Percentiles rank a stretch among this genome's conserved stretches.
These are phyloP conservation scores for Anoplolepis gracilipes DNA, from an alignment of 1,140 invertebrate genomes.

Conservation along the genomic window DNA sequence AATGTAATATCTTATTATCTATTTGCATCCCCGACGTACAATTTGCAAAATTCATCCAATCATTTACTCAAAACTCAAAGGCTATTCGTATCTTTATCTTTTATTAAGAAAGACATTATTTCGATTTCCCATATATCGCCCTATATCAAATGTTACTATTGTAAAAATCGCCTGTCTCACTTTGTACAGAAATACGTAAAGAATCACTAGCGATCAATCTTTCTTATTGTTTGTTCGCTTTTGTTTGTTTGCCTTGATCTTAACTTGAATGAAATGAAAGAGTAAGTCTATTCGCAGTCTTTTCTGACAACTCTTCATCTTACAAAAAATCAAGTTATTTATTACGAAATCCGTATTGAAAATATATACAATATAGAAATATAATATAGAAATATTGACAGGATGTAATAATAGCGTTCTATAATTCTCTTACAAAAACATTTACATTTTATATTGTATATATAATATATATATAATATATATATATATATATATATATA, in stretches of 20 bases:
- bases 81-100: not conserved
- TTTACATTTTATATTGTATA: too few relatives aligned
- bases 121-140: slow-evolving; percentile 68
- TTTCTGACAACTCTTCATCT: not conserved
- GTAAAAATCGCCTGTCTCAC: not conserved
- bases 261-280: not conserved
- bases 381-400: not conserved
- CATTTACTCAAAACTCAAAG: too few relatives aligned
- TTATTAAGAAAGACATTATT: slow-evolving; percentile 9
- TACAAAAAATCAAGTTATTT: slow-evolving; percentile 17
- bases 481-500: too few relatives aligned
- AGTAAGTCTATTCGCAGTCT: not conserved
- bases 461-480: not conserved
- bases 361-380: too few relatives aligned
- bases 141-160: not conserved
- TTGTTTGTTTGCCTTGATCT: not conserved
- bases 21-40: not conserved
- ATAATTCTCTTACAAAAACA: not conserved
- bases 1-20: not conserved
- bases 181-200: not conserved
- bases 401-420: not conserved
- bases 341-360: not conserved
- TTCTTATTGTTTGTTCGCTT: not conserved
- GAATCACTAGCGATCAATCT: slow-evolving; percentile 21
- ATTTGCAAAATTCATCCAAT: not conserved